Evolutionary conservation across 2,113 vertebrate genomes (phyloP).

Genomic region (Axis porcinus): DNA sequence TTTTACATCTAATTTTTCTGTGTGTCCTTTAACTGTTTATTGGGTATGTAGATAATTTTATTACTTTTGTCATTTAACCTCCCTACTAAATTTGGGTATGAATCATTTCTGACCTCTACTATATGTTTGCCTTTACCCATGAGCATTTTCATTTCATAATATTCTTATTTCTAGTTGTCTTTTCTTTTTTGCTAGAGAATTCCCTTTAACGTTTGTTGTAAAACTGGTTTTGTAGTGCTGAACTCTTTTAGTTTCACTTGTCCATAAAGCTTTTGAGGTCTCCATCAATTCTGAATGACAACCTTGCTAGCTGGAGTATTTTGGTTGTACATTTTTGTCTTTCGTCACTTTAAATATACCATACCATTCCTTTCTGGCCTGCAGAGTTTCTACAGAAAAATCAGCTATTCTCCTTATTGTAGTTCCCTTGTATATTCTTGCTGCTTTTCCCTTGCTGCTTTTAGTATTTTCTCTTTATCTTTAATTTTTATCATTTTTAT

Average conservation of each 20-base stretch:
- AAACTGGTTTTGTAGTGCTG: neutral
- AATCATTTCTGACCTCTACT: neutral
- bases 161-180: neutral
- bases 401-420: neutral
- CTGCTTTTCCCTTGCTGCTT: neutral
- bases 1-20: neutral
- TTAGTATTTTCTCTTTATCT: neutral
- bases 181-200: neutral
- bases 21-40: neutral
- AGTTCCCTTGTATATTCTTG: neutral
- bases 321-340: neutral
- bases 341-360: neutral
- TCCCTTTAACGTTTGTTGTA: neutral
- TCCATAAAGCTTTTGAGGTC: neutral
- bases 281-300: neutral
- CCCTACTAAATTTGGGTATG: neutral
- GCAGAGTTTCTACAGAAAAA: neutral
- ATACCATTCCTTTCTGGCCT: neutral
- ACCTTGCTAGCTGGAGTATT: neutral
- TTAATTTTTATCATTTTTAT: neutral
- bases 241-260: neutral
- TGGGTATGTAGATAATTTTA: neutral
- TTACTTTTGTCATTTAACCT: neutral
- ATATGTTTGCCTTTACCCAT: neutral
- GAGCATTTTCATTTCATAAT: neutral